Percentiles rank a stretch among this genome's conserved stretches.
phyloP scores from a whole-genome alignment of 2,888 invertebrate genomes.

The Bursaphelenchus okinawaensis region DNA sequence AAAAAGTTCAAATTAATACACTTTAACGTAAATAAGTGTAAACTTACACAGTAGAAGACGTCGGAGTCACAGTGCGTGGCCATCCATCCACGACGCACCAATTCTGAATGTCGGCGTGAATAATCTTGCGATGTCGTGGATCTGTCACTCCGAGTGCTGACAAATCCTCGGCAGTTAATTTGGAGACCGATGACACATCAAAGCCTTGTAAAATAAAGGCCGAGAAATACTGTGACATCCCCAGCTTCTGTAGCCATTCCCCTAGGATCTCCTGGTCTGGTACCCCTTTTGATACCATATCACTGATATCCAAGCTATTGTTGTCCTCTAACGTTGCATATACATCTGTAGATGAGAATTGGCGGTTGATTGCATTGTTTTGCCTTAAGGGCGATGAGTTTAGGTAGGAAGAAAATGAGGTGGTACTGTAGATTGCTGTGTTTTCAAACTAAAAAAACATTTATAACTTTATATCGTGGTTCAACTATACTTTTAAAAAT shows the following conservation, averaged over 20 bases:
- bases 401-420: not conserved
- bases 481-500: no score
- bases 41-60: not conserved
- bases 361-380: not conserved
- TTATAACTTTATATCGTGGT: no score
- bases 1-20: not conserved
- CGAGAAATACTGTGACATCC: constrained; percentile 87
- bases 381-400: constrained; percentile 11
- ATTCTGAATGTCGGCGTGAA: constrained; percentile 73
- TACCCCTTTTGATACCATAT: constrained; percentile 66
- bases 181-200: constrained; percentile 92
- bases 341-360: not conserved
- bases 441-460: not conserved
- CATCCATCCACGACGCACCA: constrained; percentile 44
- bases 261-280: constrained; percentile 86
- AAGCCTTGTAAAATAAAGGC: constrained; percentile 91
- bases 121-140: constrained; percentile 87
- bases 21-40: not conserved
- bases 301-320: constrained; percentile 58
- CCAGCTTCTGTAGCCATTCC: constrained; percentile 86
- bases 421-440: not conserved
- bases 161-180: constrained; percentile 90
- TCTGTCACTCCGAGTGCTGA: constrained; percentile 79
- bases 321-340: not conserved
- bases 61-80: constrained; percentile 30